Evolutionary conservation across 1,140 invertebrate genomes (phyloP), one percentile per base, ranked within the genome.

Genomic region (Copidosoma floridanum): DNA sequence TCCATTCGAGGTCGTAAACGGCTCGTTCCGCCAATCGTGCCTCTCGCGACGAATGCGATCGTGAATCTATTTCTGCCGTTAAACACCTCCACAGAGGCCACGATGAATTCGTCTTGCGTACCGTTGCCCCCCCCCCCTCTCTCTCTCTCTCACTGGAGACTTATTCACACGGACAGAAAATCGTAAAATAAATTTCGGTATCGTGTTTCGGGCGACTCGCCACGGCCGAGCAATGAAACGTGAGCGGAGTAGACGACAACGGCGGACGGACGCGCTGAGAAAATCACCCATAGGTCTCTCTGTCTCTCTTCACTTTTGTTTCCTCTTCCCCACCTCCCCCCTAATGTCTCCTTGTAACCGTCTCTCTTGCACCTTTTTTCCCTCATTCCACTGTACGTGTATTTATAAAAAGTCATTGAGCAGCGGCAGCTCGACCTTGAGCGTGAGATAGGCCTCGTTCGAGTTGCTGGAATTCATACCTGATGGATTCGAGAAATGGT

Each of bases 341-440:
- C 47, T 50, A 32, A 7, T 29, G 29, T 32, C 4, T 38, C 24
- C 10, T 3, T 26, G 21, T 14, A 26, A 32, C 46, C 20, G 32
- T 47, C 16, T 35, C 7, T 41, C 55, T 57, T 18, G 18, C 24
- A 4, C n/a, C n/a, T n/a, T n/a, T n/a, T n/a, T n/a, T n/a, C n/a
- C n/a, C n/a, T n/a, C n/a, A n/a, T n/a, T n/a, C n/a, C 29, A 4
- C 16, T 32, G 18, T 27, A 46, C 2, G 1, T 26, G 20, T 38
- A 48, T 18, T n/a, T n/a, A n/a, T n/a, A n/a, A 59, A 59, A 59
- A 26, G n/a, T 35, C 32, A 18, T 20, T 10, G 14, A 38, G 50
- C 68, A 65, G 66, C 64, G n/a, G n/a, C n/a, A n/a, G n/a, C 64
- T 72, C 70, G 70, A 70, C 72, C 73, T 75, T 74, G 68, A 68